Conservation (phyloP, 2,113 vertebrate genomes). For the Oncorhynchus kisutch region DNA sequence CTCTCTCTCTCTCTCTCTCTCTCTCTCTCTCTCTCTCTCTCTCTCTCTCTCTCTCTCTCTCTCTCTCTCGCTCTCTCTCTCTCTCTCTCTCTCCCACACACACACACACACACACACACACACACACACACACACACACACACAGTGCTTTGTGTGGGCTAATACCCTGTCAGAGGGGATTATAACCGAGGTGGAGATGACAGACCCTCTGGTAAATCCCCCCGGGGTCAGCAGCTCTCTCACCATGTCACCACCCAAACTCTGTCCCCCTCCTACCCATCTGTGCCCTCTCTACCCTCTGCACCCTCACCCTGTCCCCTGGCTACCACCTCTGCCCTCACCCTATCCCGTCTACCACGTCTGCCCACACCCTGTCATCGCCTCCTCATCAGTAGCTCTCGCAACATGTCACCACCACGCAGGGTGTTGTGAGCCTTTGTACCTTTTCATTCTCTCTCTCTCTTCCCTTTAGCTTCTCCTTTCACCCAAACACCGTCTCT, state of each 20-base stretch:
- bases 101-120: slow-evolving; percentile 2
- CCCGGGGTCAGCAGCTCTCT: slow-evolving; percentile 47
- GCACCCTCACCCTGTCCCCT: background rate
- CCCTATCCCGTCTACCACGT: background rate
- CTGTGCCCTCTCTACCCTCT: background rate
- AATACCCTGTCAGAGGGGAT: slow-evolving; percentile 54
- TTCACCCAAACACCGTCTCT: background rate
- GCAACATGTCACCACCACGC: no score
- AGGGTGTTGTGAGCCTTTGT: background rate
- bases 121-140: slow-evolving; percentile 21
- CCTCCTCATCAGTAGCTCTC: background rate
- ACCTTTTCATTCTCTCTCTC: background rate
- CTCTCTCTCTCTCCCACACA: slow-evolving; percentile 11
- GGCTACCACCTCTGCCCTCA: background rate
- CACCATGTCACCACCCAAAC: slow-evolving; percentile 14
- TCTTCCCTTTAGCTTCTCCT: background rate
- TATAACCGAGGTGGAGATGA: slow-evolving; percentile 50
- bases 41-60: background rate
- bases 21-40: no score
- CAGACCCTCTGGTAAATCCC: slow-evolving; percentile 54
- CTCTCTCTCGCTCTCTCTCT: no score
- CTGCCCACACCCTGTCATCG: background rate
- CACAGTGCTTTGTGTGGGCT: slow-evolving; percentile 48
- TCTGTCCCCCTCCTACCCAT: background rate
- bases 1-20: background rate